These are phyloP conservation scores for Drosophila sucinea DNA, from an alignment of 1,140 invertebrate species.

Conservation along the genomic window DNA sequence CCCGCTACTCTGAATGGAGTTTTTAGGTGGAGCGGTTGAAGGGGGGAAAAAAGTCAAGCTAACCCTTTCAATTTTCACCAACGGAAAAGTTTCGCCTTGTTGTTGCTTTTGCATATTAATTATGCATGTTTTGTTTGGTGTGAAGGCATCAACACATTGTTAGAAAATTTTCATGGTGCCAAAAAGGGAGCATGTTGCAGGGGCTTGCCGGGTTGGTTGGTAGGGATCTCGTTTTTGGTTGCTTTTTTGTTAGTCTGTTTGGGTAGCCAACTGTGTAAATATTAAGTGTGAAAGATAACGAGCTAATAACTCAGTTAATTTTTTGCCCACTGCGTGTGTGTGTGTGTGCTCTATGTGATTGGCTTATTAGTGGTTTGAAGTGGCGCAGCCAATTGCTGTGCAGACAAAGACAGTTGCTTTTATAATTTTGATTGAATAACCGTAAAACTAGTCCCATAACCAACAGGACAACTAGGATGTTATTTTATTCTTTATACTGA, in stretches of 20 bases:
- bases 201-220: background rate
- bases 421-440: background rate
- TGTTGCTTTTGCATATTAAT: constrained; percentile 76
- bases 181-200: background rate
- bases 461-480: too few relatives aligned
- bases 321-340: constrained; percentile 8
- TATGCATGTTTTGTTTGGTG: constrained; percentile 82
- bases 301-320: constrained; percentile 77
- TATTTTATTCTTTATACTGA: too few relatives aligned
- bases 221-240: constrained; percentile 19
- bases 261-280: constrained; percentile 72
- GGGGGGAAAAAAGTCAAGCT: constrained; percentile 60
- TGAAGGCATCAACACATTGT: constrained; percentile 82
- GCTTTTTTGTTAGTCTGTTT: constrained; percentile 35
- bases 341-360: constrained; percentile 10
- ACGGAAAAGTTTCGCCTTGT: constrained; percentile 60
- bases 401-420: background rate
- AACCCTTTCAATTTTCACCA: constrained; percentile 71
- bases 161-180: constrained; percentile 59
- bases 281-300: constrained; percentile 75
- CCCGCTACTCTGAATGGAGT: background rate
- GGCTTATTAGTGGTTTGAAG: constrained; percentile 17
- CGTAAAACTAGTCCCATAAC: too few relatives aligned
- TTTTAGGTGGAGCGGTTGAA: background rate
- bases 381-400: background rate